Percentiles rank a stretch among this genome's conserved stretches.
These are phyloP conservation scores for Drosophila diplacantha DNA, from an alignment of 2,888 invertebrate genomes.

Conservation along the genomic window DNA sequence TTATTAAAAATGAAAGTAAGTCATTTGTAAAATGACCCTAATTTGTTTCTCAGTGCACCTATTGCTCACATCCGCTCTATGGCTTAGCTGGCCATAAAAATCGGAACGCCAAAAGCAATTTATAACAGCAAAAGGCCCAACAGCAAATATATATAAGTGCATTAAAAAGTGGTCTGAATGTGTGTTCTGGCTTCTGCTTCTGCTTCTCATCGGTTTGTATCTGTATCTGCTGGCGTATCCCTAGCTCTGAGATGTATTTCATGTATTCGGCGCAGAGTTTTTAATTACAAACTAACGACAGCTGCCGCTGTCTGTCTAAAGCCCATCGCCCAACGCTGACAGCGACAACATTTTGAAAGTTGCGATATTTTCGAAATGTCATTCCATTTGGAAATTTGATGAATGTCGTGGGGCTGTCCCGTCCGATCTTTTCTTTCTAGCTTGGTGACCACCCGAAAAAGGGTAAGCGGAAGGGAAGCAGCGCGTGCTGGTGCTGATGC, in stretches of 20 bases:
- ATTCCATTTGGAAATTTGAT: slow-evolving; percentile 64
- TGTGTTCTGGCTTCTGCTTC: slow-evolving; percentile 3
- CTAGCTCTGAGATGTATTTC: slow-evolving; percentile 47
- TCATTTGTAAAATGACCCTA: not conserved
- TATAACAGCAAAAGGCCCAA: slow-evolving; percentile 63
- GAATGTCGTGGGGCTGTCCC: slow-evolving; percentile 56
- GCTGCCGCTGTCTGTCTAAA: slow-evolving; percentile 66
- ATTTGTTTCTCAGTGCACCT: slow-evolving; percentile 3
- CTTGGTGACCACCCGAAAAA: slow-evolving; percentile 53
- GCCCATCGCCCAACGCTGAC: slow-evolving; percentile 47
- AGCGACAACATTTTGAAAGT: slow-evolving; percentile 64
- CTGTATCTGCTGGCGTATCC: slow-evolving; percentile 33
- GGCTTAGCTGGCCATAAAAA: slow-evolving; percentile 51
- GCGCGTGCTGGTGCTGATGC: slow-evolving; percentile 21
- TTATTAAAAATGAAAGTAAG: too few relatives aligned
- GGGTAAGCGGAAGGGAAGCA: slow-evolving; percentile 13
- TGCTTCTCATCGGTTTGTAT: slow-evolving; percentile 32
- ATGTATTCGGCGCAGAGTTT: slow-evolving; percentile 61
- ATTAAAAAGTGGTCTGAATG: slow-evolving; percentile 48
- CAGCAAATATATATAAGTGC: slow-evolving; percentile 55
- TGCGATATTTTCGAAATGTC: slow-evolving; percentile 62
- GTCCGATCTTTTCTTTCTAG: slow-evolving; percentile 5
- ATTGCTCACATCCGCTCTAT: slow-evolving; percentile 6
- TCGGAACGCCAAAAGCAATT: slow-evolving; percentile 67
- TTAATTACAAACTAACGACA: slow-evolving; percentile 75